Percentiles rank a stretch among this genome's conserved stretches.
phyloP scores from a whole-genome alignment of 2,113 vertebrate species.

The Protomyctophum bolini region DNA sequence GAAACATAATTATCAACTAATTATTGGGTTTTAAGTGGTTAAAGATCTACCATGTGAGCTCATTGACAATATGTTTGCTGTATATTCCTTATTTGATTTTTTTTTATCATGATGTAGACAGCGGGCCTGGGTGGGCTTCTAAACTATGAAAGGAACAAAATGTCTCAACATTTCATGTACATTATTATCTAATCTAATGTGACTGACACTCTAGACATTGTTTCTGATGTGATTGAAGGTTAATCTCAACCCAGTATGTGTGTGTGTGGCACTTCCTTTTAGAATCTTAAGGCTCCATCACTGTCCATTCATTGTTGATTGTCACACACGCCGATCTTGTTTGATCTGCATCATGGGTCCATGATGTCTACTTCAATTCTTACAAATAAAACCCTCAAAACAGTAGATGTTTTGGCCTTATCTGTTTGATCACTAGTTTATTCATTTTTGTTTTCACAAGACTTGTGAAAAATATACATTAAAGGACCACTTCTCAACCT shows the following conservation, averaged over 20 bases:
- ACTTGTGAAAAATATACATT: too few relatives aligned
- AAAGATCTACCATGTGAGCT: not conserved
- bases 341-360: conserved; percentile 67
- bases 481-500: too few relatives aligned
- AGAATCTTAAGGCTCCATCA: conserved; percentile 35
- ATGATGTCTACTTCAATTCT: conserved; percentile 50
- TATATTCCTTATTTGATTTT: not conserved
- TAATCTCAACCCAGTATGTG: not conserved
- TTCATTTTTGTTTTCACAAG: not conserved
- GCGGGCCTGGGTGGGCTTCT: conserved; percentile 2
- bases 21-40: not conserved
- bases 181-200: not conserved
- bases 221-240: conserved; percentile 9
- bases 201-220: not conserved
- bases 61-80: not conserved
- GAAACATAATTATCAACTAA: not conserved
- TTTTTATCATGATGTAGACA: conserved; percentile 1
- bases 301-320: conserved; percentile 20
- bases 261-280: conserved; percentile 11
- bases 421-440: conserved; percentile 4
- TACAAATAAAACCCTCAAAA: conserved; percentile 59
- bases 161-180: not conserved
- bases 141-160: not conserved
- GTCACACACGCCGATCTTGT: conserved; percentile 45
- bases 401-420: not conserved